A percentile compares a stretch with the other conserved stretches of the same genome.
Conservation (phyloP, 2,113 vertebrate genomes). For the Pseudonaja textilis region DNA sequence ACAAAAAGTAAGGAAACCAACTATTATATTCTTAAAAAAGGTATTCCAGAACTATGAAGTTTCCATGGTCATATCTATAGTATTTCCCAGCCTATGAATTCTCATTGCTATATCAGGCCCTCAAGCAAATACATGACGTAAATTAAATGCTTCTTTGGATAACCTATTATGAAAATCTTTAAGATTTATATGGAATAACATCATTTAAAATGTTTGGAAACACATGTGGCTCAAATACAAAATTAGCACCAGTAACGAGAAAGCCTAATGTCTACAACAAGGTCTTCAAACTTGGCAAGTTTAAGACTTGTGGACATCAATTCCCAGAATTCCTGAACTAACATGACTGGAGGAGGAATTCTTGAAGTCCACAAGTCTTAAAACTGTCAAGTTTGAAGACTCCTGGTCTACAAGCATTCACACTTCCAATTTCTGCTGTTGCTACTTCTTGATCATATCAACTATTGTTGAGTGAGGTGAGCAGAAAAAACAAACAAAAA, state of each 20-base stretch:
- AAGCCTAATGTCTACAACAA: neutral
- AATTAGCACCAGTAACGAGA: neutral
- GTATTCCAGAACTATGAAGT: neutral
- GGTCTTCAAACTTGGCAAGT: no score
- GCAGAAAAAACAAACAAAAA: neutral
- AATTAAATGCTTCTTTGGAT: neutral
- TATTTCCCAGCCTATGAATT: neutral
- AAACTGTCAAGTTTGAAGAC: no score
- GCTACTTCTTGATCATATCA: neutral
- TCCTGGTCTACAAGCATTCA: neutral
- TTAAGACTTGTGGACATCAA: no score
- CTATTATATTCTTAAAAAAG: neutral
- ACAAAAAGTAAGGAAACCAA: neutral
- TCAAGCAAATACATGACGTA: neutral
- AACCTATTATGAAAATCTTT: neutral
- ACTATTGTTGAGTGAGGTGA: neutral
- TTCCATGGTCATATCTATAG: neutral
- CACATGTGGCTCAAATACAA: neutral
- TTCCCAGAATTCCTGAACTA: no score
- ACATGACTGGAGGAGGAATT: no score
- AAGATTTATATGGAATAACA: neutral
- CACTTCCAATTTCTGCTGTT: neutral
- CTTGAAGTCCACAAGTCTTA: no score
- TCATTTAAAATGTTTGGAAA: neutral
- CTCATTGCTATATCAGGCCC: neutral